These are phyloP conservation scores for Ips typographus DNA, from an alignment of 1,140 invertebrate genomes.

Conservation along the genomic window DNA sequence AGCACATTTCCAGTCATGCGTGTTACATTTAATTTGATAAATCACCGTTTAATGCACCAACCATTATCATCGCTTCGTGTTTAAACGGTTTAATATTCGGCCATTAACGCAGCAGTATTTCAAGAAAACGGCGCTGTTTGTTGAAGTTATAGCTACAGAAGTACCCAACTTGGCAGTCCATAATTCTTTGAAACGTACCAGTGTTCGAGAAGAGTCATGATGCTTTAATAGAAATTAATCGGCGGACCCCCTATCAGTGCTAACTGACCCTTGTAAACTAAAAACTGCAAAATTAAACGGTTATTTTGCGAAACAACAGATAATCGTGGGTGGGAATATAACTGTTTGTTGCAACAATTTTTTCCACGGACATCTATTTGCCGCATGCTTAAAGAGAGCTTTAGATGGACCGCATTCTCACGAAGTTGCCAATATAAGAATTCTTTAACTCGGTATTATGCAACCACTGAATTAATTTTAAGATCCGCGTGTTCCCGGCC, in stretches of 20 bases:
- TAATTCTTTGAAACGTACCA: too few species aligned
- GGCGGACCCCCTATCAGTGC: too few species aligned
- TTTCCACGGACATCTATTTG: neutral
- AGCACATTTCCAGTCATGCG: neutral
- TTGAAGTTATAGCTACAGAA: slow-evolving; percentile 6
- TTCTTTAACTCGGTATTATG: neutral
- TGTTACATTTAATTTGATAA: slow-evolving; percentile 3
- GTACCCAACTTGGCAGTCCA: neutral
- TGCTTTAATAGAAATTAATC: too few species aligned
- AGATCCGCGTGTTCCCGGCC: neutral
- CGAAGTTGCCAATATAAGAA: slow-evolving; percentile 8
- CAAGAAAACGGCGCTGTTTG: slow-evolving; percentile 3
- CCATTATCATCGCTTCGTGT: slow-evolving; percentile 5
- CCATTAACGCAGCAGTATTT: neutral
- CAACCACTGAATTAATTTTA: slow-evolving; percentile 4
- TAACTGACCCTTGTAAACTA: neutral
- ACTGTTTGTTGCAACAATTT: neutral
- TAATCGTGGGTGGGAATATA: slow-evolving; percentile 4
- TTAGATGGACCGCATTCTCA: slow-evolving; percentile 13
- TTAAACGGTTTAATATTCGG: slow-evolving; percentile 1
- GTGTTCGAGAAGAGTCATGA: too few species aligned
- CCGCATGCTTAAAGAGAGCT: neutral
- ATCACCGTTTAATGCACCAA: slow-evolving; percentile 1
- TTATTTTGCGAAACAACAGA: slow-evolving; percentile 6
- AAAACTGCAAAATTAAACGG: neutral